Conservation (phyloP, 2,888 invertebrate genomes). For the Lumbricus terrestris region DNA sequence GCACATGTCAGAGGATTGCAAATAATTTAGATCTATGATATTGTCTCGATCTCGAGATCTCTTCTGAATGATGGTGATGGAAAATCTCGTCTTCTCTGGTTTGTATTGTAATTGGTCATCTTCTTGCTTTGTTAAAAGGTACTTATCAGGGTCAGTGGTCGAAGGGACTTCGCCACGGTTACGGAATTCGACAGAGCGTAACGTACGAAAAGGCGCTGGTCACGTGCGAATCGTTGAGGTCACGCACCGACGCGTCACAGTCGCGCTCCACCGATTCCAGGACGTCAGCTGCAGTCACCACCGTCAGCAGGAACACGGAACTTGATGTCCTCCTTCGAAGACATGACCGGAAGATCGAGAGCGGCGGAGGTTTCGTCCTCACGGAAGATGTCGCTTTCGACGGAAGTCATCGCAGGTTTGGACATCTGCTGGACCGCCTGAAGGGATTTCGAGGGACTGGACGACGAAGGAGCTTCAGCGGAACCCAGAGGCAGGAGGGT, state of each 20-base stretch:
- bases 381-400: neutral
- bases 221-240: neutral
- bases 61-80: neutral
- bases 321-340: conserved; percentile 58
- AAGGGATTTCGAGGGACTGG: neutral
- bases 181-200: conserved; percentile 93
- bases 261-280: neutral
- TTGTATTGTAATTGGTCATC: neutral
- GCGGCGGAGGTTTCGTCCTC: conserved; percentile 94
- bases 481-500: neutral
- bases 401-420: neutral
- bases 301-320: conserved; percentile 59
- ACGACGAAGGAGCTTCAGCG: neutral
- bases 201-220: conserved; percentile 67
- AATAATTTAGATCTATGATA: too few species aligned
- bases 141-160: conserved; percentile 93
- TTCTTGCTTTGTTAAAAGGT: conserved; percentile 43
- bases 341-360: conserved; percentile 68
- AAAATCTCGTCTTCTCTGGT: neutral
- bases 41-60: too few species aligned
- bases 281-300: neutral
- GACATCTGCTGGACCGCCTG: conserved; percentile 12
- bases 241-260: neutral
- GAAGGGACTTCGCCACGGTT: conserved; percentile 97
- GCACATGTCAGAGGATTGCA: neutral